Base-by-base conservation (phyloP, 2,888 invertebrate species). In the Panopea generosa region DNA sequence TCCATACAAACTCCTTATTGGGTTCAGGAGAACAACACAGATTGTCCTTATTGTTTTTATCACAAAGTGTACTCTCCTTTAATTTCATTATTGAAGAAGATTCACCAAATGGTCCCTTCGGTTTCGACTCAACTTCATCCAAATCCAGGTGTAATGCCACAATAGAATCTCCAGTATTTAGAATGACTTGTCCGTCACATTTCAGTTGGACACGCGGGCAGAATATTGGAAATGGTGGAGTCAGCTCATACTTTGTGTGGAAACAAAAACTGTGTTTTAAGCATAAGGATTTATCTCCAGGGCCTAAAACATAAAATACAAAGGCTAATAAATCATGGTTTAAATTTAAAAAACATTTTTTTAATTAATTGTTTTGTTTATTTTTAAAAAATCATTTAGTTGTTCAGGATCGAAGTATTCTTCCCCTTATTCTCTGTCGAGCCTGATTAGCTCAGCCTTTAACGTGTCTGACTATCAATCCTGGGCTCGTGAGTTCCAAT, bases 221-320 rank as follows among this genome's bases (percentile, higher is more conserved):
- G 71, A 90, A 90, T 61, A 89, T 84, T 9, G 92, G 92, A 75
- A 91, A 92, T n/a, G 92, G 92, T 55, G 91, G 91, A n/a, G 96
- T 96, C 86, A 97, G 95, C 90, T 97, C 96, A 92, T 97, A 97
- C 91, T 96, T 96, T 84, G 97, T 97, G 93, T 98, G 98, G 82
- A 98, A 95, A 55, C 97, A 97, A 85, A 97, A 95, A 90, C 97
- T 97, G 92, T 98, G 98, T 90, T 96, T 95, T 69, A 97, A 93
- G 91, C 98, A 98, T 20, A 81, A 38, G 14, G 77, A 57, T 27
- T 59, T 76, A 45, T 82, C 83, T 38, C 73, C 80, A 20, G 76
- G 67, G 24, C 77, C 80, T 80, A 20, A 63, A 24, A 53, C 50
- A 49, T 45, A 45, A 45, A 45, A 16, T 18, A 16, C 40, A 16